Evolutionary conservation across 2,888 invertebrate species (phyloP), one percentile per base, ranked within the genome.

Genomic region (Athalia cordata): DNA sequence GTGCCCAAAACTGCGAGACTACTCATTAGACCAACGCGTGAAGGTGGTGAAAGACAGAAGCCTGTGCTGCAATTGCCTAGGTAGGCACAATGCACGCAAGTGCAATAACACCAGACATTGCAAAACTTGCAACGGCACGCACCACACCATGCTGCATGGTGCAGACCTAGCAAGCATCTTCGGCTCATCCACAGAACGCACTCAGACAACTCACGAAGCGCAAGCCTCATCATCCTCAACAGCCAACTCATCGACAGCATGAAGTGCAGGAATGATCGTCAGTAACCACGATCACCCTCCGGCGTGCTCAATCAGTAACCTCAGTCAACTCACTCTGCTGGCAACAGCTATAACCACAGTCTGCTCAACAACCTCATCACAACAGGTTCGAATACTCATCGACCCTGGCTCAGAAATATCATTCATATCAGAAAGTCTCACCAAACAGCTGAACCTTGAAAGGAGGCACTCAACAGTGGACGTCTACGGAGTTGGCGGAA

Each of bases 351-450:
- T 62, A 7, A 64, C 62, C 1, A 7, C 43, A 15, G 57, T 77
- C 66, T 45, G 29, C 78, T 64, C 74, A 49, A 0, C 74, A 5
- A 61, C 62, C 15, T 15, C 74, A 0, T 52, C 68, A 3, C 55
- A 64, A 4, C 70, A 78, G 5, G 76, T 77, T 9, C 79, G 77
- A 1, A 47, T 80, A 3, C 78, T 81, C 15, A 62, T 81, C 1
- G 81, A 79, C 52, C 79, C 79, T 8, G 80, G 80, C n/a, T 81
- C 78, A 7, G 79, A 81, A 11, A 52, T 81, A 15, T 78, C 80
- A 7, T 78, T 79, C 8, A 77, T 79, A 0, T 78, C 81, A 1
- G 76, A 78, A 13, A n/a, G 11, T 13, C 62, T 80, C 45, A 62
- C 65, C 7, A 8, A 0, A 8, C 78, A 77, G 29, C 70, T 79